Base-by-base conservation (phyloP, 2,888 invertebrate species). In the Emesis castigata region DNA sequence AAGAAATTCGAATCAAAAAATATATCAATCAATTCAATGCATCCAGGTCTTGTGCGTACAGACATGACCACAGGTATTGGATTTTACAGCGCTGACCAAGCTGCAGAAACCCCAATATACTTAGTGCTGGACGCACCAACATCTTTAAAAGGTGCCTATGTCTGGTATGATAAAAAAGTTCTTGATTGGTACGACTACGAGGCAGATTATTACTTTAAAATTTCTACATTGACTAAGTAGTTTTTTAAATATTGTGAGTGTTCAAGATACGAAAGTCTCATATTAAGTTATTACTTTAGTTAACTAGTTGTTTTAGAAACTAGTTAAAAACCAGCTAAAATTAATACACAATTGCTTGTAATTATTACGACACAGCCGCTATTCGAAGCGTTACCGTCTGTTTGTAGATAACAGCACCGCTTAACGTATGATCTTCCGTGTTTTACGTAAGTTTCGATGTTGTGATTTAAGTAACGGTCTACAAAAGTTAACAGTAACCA, bases 31-130 rank as follows among this genome's bases (percentile, higher is more conserved):
- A 98, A 98, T 90, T 93, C 96, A 9, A 96, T 97, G 87, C 97
- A 97, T 90, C 98, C 98, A 6, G 98, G 98, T 0, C 96, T 97
- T 84, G 98, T 98, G 0, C 96, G 96, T 79, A 98, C 98, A 0
- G 98, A 98, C 86, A 97, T 98, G 98, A 96, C 97, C 0, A 94
- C 93, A 48, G 96, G 96, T 26, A 95, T 94, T 82, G 98, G 97
- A 0, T 91, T 93, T 68, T 92, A 95, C 58, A 96, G 94, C 1
- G 89, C 94, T 7, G 97, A 97, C 22, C 91, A 95, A 87, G 96
- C 96, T 8, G 97, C 97, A 0, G 92, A 93, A 76, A 96, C 96
- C 1, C 96, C 96, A 0, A 79, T 96, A 0, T 96, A 95, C 4
- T 29, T 96, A 88, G 97, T 95, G 62, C 93, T 96, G 6, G 90